Evolutionary conservation across 1,140 invertebrate species (phyloP).

Genomic region (Plutomurus gul): DNA sequence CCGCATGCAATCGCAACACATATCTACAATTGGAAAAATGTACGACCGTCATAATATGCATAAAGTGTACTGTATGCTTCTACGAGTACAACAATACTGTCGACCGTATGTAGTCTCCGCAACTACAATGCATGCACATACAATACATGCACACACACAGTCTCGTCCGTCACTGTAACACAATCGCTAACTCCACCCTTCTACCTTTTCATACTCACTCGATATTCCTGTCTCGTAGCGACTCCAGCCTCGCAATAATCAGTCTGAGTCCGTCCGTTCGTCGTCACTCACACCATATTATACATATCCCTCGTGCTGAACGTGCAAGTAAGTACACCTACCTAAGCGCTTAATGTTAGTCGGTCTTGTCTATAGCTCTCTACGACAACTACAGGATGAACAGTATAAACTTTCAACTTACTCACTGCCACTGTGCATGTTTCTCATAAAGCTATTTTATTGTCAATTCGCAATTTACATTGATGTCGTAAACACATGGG

Average conservation of each 20-base stretch:
- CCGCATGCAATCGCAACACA: slow-evolving; percentile 17
- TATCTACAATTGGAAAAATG: neutral
- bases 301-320: too few species aligned
- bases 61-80: too few species aligned
- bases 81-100: too few species aligned
- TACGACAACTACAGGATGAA: neutral
- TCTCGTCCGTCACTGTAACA: neutral
- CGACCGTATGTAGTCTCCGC: too few species aligned
- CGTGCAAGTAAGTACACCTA: neutral
- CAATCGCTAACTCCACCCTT: slow-evolving; percentile 10
- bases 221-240: slow-evolving; percentile 13
- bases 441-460: slow-evolving; percentile 1
- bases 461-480: slow-evolving; percentile 18
- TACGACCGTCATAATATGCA: too few species aligned
- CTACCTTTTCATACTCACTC: neutral
- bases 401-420: slow-evolving; percentile 11
- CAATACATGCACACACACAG: neutral
- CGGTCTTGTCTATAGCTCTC: neutral
- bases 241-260: slow-evolving; percentile 13
- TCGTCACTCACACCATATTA: neutral
- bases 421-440: neutral
- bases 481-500: neutral
- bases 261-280: neutral
- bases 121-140: neutral
- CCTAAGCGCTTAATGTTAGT: too few species aligned